A percentile compares a stretch with the other conserved stretches of the same genome.
Evolutionary conservation across 1,140 invertebrate genomes (phyloP).

Genomic region (Centruroides sculpturatus): DNA sequence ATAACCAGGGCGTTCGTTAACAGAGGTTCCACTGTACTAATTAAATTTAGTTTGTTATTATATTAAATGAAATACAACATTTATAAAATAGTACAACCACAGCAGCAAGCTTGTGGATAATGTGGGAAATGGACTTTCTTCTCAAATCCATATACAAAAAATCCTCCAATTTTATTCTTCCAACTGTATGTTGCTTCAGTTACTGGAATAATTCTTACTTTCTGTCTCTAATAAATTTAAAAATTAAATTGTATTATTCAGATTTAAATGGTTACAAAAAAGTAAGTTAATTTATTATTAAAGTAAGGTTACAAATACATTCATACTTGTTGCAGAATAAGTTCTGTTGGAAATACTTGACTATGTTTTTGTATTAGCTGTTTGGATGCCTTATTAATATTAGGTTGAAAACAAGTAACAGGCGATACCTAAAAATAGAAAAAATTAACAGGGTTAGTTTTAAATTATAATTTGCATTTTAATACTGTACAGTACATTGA

Average conservation of each 20-base stretch:
- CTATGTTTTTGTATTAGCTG: conserved; percentile 30
- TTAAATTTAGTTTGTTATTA: no score
- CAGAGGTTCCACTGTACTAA: no score
- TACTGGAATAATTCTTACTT: conserved; percentile 36
- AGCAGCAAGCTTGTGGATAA: conserved; percentile 40
- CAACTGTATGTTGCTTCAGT: conserved; percentile 33
- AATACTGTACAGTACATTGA: no score
- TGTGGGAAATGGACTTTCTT: conserved; percentile 36
- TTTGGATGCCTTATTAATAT: conserved; percentile 36
- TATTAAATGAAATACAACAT: no score
- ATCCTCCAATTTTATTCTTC: conserved; percentile 29
- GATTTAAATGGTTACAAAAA: not conserved
- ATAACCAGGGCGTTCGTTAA: no score
- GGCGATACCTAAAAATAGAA: conserved; percentile 28
- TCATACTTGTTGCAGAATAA: conserved; percentile 31
- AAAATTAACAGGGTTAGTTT: no score
- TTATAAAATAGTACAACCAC: conserved; percentile 33
- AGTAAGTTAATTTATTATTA: no score
- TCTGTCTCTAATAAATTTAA: conserved; percentile 30
- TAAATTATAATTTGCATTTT: no score
- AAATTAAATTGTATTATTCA: not conserved
- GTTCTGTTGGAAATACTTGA: conserved; percentile 25
- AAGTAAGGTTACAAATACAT: not conserved
- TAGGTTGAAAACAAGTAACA: conserved; percentile 36
- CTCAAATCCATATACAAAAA: conserved; percentile 38